phyloP scores from a whole-genome alignment of 64 coral and sea anemone species.

The Pocillopora verrucosa region DNA sequence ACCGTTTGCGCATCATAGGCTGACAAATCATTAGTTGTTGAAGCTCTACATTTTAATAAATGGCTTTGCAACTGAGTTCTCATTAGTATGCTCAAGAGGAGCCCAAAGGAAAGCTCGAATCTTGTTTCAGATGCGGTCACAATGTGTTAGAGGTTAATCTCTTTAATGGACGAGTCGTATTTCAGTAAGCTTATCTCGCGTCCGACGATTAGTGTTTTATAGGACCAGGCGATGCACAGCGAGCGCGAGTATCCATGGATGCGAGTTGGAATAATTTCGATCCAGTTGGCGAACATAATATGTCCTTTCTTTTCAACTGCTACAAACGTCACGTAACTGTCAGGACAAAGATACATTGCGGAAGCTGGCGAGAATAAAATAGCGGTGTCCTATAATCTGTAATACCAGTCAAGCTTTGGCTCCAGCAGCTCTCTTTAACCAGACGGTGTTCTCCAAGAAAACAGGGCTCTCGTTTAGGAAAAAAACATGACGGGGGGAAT shows the following conservation, averaged over 20 bases:
- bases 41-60: too few relatives aligned
- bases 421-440: neutral
- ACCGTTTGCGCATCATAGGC: too few relatives aligned
- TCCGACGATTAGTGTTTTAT: neutral
- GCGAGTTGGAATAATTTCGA: too few relatives aligned
- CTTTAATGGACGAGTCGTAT: neutral
- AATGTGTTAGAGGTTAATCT: neutral
- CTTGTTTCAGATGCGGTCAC: neutral
- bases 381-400: neutral
- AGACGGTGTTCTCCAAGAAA: neutral
- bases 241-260: neutral
- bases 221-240: neutral
- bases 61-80: too few relatives aligned
- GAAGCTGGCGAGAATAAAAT: neutral
- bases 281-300: neutral
- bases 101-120: neutral
- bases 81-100: neutral
- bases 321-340: too few relatives aligned
- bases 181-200: neutral
- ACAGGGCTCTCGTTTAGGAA: neutral
- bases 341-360: too few relatives aligned
- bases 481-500: neutral
- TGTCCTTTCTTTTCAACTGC: neutral
- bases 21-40: too few relatives aligned
- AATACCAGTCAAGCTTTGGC: neutral